These are phyloP conservation scores for Gobio occitaniae DNA, from an alignment of 2,797 vertebrate genomes.

Conservation along the genomic window DNA sequence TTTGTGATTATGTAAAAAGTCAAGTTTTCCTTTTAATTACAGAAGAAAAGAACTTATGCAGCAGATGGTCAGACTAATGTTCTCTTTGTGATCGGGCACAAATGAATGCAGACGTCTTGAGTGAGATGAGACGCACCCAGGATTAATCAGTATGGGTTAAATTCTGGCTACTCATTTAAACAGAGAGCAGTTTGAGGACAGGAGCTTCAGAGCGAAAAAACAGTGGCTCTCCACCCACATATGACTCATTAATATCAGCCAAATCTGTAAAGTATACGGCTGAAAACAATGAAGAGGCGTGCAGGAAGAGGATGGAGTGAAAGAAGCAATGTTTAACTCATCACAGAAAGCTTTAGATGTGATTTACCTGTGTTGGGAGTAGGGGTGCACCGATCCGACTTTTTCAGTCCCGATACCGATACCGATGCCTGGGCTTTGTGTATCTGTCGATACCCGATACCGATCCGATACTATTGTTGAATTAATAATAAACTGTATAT, in stretches of 20 bases:
- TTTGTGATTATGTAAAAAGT: background rate
- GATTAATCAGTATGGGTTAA: constrained; percentile 25
- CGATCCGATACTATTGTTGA: too few relatives aligned
- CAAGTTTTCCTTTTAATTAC: constrained; percentile 16
- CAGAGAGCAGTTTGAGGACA: constrained; percentile 31
- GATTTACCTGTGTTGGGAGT: background rate
- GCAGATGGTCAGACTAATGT: constrained; percentile 25
- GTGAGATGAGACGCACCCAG: constrained; percentile 8
- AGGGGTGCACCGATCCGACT: too few relatives aligned
- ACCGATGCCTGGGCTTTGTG: too few relatives aligned
- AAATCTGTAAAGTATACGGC: constrained; percentile 45
- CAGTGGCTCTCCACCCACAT: constrained; percentile 46
- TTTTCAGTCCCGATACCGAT: too few relatives aligned
- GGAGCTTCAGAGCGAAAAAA: constrained; percentile 24
- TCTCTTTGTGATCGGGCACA: constrained; percentile 20
- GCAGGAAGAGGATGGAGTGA: constrained; percentile 23
- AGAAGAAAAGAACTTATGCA: constrained; percentile 3
- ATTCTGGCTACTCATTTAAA: constrained; percentile 41
- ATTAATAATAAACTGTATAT: too few relatives aligned
- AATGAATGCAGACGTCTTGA: constrained; percentile 12
- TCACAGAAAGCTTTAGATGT: constrained; percentile 18
- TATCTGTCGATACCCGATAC: too few relatives aligned
- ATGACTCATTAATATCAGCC: constrained; percentile 52
- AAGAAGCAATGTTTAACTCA: constrained; percentile 23
- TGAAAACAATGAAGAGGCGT: constrained; percentile 30